phyloP scores from a whole-genome alignment of 92 coral and sea anemone species.

The Parazoanthus atlanticus region DNA sequence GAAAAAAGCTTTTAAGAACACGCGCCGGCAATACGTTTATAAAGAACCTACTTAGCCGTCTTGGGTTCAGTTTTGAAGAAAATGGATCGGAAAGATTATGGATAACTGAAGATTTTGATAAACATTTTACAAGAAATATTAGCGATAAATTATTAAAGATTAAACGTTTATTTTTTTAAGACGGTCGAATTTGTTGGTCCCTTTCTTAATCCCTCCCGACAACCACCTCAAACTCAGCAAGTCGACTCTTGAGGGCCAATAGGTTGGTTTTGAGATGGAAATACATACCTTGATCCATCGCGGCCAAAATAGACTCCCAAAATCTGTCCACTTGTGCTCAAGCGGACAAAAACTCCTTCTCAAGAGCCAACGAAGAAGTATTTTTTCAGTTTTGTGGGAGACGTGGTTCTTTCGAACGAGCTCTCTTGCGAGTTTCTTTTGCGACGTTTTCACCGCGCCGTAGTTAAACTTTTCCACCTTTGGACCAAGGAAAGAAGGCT shows the following conservation, averaged over 20 bases:
- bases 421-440: constrained; percentile 17
- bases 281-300: constrained; percentile 75
- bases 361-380: constrained; percentile 71
- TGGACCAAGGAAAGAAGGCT: constrained; percentile 22
- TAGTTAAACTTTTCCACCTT: constrained; percentile 5
- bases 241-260: too few species aligned
- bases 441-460: constrained; percentile 16
- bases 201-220: too few species aligned
- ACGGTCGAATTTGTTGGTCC: too few species aligned
- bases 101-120: too few species aligned
- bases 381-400: constrained; percentile 46
- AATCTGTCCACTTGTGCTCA: constrained; percentile 65
- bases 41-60: background rate
- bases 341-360: constrained; percentile 69
- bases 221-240: too few species aligned
- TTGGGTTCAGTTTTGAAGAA: background rate
- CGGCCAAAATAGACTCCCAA: constrained; percentile 80
- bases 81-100: background rate
- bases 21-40: background rate
- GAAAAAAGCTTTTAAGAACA: background rate
- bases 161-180: too few species aligned
- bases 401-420: constrained; percentile 13
- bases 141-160: too few species aligned
- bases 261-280: too few species aligned
- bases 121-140: too few species aligned